Base-by-base conservation (phyloP, 2,888 invertebrate genomes). In the Morpho deidamia region DNA sequence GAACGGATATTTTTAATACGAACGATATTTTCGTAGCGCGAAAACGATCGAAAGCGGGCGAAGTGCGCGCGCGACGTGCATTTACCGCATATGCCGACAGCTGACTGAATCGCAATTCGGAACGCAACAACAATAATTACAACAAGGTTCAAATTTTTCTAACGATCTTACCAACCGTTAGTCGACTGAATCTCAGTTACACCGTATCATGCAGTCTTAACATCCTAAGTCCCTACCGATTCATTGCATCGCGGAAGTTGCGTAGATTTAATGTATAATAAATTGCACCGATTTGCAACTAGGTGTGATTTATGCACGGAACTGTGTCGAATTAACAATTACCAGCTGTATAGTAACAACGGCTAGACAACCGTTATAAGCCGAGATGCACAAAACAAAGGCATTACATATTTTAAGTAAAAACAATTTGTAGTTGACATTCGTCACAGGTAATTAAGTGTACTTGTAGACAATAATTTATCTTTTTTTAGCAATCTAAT, bases 51-150 rank as follows among this genome's bases (percentile, higher is more conserved):
- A 67, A 65, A 66, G 53, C 68, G 63, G 62, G 63, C 63, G 70
- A 44, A 65, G 71, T 83, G 87, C 86, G 87, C 88, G 83, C 83
- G 83, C 86, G 79, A 76, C 88, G 86, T 86, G 80, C 82, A 76
- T 69, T 72, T 69, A 73, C 74, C 74, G 73, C 83, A 79, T 86
- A 68, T 77, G 84, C 82, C 81, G 80, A 81, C 87, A 87, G 85
- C 87, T 88, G 84, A 89, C 89, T 88, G 87, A 83, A 83, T 80
- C 79, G 82, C 83, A 81, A 84, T 83, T 80, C 83, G 81, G 82
- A 83, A 84, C 82, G 71, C 75, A 69, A 75, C 77, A 64, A 66
- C 76, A 64, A 66, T 63, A 81, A 83, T 81, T 81, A 82, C 80
- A 23, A 23, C 23, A 74, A 64, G 74, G 72, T 71, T 72, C 70